Evolutionary conservation across 2,888 invertebrate species (phyloP), one percentile per base, ranked within the genome.

Genomic region (Tridacna crocea): DNA sequence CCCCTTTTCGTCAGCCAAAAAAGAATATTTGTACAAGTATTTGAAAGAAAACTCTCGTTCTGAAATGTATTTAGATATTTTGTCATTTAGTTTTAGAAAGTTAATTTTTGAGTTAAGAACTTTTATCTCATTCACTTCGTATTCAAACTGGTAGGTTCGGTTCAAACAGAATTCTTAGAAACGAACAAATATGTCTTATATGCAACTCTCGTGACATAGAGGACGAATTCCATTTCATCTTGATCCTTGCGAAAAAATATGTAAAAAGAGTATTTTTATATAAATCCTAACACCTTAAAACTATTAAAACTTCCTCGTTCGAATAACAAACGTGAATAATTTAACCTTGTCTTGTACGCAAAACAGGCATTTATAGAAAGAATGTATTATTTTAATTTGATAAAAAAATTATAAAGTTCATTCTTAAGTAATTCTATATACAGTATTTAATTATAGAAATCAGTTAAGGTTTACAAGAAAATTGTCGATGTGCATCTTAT

Each of bases 131-230:
- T 36, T 17, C 17, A 19, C 24, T 68, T 15, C 22, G 68, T 26
- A 17, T 68, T 15, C 36, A 68, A 13, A 36, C 68, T 26, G 68
- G 68, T 36, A 26, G 68, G 47, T 68, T 22, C 13, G 55, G 55
- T 55, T 2, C 61, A 24, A 4, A 24, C n/a, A n/a, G 24, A 61
- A 61, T 61, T 24, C n/a, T 13, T 24, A n/a, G 61, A 24, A 61
- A 68, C n/a, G 36, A 46, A 36, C 68, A 36, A 3, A 19, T 46
- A 6, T 68, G 68, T 27, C 27, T 22, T 17, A 27, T 68, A 17
- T 68, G 68, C 17, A 46, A 68, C 27, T 68, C 36, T 19, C 6
- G 22, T 27, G 68, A 68, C 12, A 36, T 68, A 36, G 68, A 68
- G 15, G 68, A 61, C 24, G 61, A 61, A 61, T 22, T 61, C 19